These are phyloP conservation scores for Taxidea taxus DNA, from an alignment of 2,113 vertebrate genomes.

Conservation along the genomic window DNA sequence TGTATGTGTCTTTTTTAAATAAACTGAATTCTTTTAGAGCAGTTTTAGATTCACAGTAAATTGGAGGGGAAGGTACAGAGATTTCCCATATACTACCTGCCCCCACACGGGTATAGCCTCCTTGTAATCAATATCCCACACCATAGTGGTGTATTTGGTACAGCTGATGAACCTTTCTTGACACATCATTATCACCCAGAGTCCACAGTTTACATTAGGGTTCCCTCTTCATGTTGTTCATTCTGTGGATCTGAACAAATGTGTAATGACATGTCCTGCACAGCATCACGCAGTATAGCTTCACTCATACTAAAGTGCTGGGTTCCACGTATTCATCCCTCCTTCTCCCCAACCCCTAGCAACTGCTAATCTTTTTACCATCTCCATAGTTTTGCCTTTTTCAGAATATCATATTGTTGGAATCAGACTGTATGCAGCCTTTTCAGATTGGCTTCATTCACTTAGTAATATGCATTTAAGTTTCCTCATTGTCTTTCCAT, in stretches of 20 bases:
- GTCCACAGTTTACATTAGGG: background rate
- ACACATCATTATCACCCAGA: background rate
- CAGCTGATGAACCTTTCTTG: background rate
- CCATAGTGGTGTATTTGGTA: background rate
- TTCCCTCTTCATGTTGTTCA: background rate
- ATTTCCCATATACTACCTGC: background rate
- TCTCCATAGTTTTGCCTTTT: background rate
- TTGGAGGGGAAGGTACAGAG: background rate
- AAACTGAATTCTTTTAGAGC: background rate
- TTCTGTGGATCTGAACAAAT: background rate
- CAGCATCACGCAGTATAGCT: background rate
- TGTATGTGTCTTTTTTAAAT: background rate
- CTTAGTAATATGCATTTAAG: background rate
- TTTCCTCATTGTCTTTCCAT: background rate
- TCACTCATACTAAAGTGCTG: background rate
- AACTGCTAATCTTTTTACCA: background rate
- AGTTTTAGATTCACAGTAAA: background rate
- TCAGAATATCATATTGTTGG: background rate
- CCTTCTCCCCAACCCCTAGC: background rate
- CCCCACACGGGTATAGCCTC: background rate
- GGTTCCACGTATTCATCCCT: background rate
- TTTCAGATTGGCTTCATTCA: constrained; percentile 28
- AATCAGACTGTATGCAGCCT: background rate
- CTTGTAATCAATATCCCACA: background rate
- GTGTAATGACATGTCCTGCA: background rate